Evolutionary conservation across 2,113 vertebrate species (phyloP).

Genomic region (Plestiodon gilberti): DNA sequence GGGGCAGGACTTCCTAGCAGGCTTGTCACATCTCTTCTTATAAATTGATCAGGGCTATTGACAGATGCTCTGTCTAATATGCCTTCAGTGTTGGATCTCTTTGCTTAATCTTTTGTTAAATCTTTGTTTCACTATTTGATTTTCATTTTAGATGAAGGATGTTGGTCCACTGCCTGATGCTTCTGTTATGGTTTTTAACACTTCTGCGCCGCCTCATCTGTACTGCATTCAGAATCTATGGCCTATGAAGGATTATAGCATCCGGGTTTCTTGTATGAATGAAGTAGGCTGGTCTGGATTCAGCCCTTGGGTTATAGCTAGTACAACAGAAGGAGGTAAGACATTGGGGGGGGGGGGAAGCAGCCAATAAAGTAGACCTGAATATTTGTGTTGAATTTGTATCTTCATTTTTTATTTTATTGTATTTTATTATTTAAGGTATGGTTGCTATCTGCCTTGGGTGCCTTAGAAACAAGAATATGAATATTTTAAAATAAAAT

Average conservation of each 20-base stretch:
- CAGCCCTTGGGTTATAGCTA: conserved; percentile 82
- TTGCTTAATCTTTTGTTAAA: conserved; percentile 54
- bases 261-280: conserved; percentile 89
- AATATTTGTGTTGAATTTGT: not conserved
- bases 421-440: no score
- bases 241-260: conserved; percentile 84
- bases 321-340: conserved; percentile 92
- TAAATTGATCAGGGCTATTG: conserved; percentile 27
- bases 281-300: conserved; percentile 84
- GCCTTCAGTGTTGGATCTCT: conserved; percentile 12
- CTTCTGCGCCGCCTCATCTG: conserved; percentile 81
- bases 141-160: conserved; percentile 81
- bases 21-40: not conserved
- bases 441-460: no score
- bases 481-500: no score
- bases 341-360: not conserved
- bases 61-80: not conserved
- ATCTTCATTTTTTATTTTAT: not conserved
- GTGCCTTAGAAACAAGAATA: no score
- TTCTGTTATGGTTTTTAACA: conserved; percentile 67
- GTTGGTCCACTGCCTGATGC: conserved; percentile 61
- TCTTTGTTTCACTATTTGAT: conserved; percentile 40
- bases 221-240: conserved; percentile 81
- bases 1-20: not conserved
- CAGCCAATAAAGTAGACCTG: not conserved